Evolutionary conservation across 2,113 vertebrate genomes (phyloP).

Genomic region (Galbula dea): DNA sequence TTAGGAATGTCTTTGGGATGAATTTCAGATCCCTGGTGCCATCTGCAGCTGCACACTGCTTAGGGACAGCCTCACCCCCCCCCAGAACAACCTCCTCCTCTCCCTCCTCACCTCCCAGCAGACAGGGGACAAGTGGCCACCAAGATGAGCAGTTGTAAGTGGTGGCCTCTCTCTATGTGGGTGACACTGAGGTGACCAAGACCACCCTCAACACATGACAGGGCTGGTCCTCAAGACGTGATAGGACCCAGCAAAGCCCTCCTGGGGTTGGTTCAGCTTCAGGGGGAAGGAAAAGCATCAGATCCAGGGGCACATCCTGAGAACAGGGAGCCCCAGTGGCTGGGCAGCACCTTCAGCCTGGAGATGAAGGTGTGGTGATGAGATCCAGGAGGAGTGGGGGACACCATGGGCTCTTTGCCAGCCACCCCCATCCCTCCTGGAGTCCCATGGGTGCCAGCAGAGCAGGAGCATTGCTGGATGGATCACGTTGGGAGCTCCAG

Average conservation of each 20-base stretch:
- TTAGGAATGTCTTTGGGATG: not conserved
- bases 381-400: not conserved
- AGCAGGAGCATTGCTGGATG: not conserved
- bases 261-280: too few relatives aligned
- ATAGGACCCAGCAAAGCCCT: fast-evolving
- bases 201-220: not conserved
- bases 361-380: fast-evolving
- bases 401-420: not conserved
- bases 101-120: not conserved
- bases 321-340: fast-evolving
- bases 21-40: not conserved
- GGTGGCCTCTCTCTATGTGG: not conserved
- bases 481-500: not conserved
- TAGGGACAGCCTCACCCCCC: fast-evolving
- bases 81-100: too few relatives aligned
- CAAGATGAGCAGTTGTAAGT: not conserved
- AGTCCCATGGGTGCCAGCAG: not conserved
- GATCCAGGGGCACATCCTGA: not conserved
- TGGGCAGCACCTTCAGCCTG: not conserved
- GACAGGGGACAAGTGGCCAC: fast-evolving
- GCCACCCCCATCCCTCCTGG: not conserved
- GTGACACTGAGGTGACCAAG: not conserved
- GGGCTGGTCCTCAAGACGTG: fast-evolving
- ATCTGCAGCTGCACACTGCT: not conserved
- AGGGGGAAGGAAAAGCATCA: not conserved